These are phyloP conservation scores for Caenorhabditis sp. DNA, from an alignment of 2,888 invertebrate genomes.

Conservation along the genomic window DNA sequence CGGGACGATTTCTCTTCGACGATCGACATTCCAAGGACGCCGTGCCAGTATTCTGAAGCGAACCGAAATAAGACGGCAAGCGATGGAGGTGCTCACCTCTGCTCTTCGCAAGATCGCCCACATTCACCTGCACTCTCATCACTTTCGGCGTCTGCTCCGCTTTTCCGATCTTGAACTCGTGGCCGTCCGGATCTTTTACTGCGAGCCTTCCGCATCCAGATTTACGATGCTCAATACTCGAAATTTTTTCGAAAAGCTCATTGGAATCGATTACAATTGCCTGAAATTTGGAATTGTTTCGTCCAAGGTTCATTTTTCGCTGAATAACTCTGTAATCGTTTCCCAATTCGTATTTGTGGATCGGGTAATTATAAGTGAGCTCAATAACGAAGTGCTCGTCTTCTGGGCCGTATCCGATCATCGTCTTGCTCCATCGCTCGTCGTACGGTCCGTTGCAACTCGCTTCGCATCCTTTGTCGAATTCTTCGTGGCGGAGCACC, in stretches of 20 bases:
- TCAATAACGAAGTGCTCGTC: conserved; percentile 95
- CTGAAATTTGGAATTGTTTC: conserved; percentile 68
- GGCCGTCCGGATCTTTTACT: conserved; percentile 91
- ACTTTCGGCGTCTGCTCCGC: conserved; percentile 86
- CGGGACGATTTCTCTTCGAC: conserved; percentile 81
- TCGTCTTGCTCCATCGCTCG: conserved; percentile 98
- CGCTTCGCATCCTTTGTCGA: conserved; percentile 95
- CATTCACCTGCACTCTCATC: conserved; percentile 86
- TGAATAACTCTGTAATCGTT: conserved; percentile 86
- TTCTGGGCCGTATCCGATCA: conserved; percentile 98
- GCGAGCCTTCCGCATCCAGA: conserved; percentile 79
- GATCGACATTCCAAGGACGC: conserved; percentile 86
- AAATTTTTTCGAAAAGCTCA: conserved; percentile 81
- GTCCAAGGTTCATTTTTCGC: background rate
- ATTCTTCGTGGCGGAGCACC: conserved; percentile 91
- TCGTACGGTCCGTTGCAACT: conserved; percentile 98
- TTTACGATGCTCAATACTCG: conserved; percentile 33
- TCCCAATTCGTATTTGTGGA: conserved; percentile 89
- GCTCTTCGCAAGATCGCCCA: conserved; percentile 86
- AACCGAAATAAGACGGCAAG: background rate
- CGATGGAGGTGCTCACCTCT: conserved; percentile 80
- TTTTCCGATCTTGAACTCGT: conserved; percentile 88
- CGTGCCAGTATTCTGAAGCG: conserved; percentile 87
- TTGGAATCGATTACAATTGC: conserved; percentile 89
- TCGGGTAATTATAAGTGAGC: conserved; percentile 96